Conservation (phyloP, 1,140 invertebrate species). For the Drosophila equinoxialis region DNA sequence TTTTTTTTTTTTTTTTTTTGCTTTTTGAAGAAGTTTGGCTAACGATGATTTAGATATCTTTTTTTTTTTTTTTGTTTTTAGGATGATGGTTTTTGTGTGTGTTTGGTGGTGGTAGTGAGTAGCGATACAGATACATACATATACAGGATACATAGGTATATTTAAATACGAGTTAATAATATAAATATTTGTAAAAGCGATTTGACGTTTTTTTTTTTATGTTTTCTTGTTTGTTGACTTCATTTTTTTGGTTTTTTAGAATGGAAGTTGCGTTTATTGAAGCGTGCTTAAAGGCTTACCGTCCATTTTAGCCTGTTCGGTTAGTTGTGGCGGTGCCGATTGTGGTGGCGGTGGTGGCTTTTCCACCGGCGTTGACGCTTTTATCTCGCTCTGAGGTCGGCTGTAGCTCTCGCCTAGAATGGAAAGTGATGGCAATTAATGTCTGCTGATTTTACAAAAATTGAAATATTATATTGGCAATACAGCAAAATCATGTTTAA, state of each 20-base stretch:
- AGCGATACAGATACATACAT: constrained; percentile 81
- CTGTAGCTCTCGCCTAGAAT: constrained; percentile 82
- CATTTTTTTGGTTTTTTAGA: constrained; percentile 48
- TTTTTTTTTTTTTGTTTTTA: constrained; percentile 46
- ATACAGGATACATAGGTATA: constrained; percentile 74
- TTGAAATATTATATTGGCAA: too few relatives aligned
- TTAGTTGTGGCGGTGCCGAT: constrained; percentile 87
- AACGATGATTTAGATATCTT: constrained; percentile 68
- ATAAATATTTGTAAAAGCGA: constrained; percentile 82
- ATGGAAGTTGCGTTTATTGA: constrained; percentile 82
- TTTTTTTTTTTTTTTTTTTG: constrained; percentile 23
- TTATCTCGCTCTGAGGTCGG: constrained; percentile 88
- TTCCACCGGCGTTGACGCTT: constrained; percentile 87
- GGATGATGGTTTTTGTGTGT: constrained; percentile 57
- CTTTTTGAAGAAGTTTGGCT: constrained; percentile 59
- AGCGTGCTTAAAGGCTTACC: constrained; percentile 82
- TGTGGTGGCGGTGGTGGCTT: constrained; percentile 86
- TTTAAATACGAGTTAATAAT: constrained; percentile 78
- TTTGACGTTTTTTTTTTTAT: constrained; percentile 43
- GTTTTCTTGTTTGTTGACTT: constrained; percentile 31
- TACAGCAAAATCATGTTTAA: too few relatives aligned
- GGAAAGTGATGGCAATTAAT: not conserved
- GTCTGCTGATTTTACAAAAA: too few relatives aligned
- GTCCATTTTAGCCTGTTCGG: constrained; percentile 84
- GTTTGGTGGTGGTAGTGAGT: constrained; percentile 63